These are phyloP conservation scores for Tangara arthus DNA, from an alignment of 2,797 vertebrate genomes.

Conservation along the genomic window DNA sequence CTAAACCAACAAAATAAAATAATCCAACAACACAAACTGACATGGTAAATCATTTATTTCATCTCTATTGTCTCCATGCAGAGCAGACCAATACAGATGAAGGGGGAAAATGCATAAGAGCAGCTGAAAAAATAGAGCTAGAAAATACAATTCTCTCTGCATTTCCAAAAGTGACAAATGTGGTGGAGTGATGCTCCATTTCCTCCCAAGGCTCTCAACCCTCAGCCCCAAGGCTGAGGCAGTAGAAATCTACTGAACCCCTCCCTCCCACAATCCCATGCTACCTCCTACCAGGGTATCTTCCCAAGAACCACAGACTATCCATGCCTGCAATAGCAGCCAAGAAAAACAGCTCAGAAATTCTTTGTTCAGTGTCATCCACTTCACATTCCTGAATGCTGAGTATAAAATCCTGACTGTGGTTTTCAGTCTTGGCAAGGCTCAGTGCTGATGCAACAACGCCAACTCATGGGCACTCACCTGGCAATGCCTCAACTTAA, in stretches of 20 bases:
- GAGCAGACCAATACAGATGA: slow-evolving; percentile 66
- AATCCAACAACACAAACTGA: neutral
- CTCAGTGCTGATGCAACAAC: slow-evolving; percentile 27
- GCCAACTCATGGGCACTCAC: slow-evolving; percentile 8
- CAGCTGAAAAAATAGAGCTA: slow-evolving; percentile 64
- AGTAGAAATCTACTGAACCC: neutral
- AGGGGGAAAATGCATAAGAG: slow-evolving; percentile 46
- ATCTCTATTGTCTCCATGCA: slow-evolving; percentile 63
- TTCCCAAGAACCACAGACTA: slow-evolving; percentile 32
- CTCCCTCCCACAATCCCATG: neutral
- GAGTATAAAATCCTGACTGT: slow-evolving; percentile 48
- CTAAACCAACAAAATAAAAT: neutral
- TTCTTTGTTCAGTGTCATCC: slow-evolving; percentile 52
- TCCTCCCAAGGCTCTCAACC: neutral
- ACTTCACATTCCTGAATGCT: slow-evolving; percentile 69
- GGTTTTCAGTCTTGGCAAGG: slow-evolving; percentile 45
- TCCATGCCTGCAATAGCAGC: neutral
- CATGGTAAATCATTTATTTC: slow-evolving; percentile 53
- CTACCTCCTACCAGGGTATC: slow-evolving; percentile 7
- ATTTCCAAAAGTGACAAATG: slow-evolving; percentile 58
- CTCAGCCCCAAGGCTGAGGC: neutral
- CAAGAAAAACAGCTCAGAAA: slow-evolving; percentile 48
- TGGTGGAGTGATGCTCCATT: neutral
- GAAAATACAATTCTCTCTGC: slow-evolving; percentile 58
- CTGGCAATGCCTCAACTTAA: slow-evolving; percentile 14